These are phyloP conservation scores for Drosophila mettleri DNA, from an alignment of 2,888 invertebrate species.

Conservation along the genomic window DNA sequence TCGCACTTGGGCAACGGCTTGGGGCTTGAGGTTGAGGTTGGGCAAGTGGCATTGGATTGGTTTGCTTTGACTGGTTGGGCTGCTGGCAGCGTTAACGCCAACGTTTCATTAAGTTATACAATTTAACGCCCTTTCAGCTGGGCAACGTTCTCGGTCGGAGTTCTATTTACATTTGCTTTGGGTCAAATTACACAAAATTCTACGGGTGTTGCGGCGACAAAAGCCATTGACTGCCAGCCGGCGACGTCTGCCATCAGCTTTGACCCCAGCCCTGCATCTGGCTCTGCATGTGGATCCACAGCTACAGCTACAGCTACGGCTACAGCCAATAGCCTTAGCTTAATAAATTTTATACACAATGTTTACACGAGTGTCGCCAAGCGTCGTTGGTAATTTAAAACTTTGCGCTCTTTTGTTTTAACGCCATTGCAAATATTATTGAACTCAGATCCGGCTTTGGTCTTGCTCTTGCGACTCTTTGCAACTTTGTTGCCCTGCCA, in stretches of 20 bases:
- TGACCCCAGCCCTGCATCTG: conserved; percentile 18
- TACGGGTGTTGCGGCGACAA: conserved; percentile 79
- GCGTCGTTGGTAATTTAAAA: conserved; percentile 66
- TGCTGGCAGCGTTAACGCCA: conserved; percentile 23
- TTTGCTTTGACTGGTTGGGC: conserved; percentile 28
- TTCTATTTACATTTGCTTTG: conserved; percentile 84
- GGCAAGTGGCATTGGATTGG: conserved; percentile 14
- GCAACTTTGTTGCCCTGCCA: conserved; percentile 4
- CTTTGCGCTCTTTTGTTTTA: conserved; percentile 66
- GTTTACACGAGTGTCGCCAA: conserved; percentile 64
- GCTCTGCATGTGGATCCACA: conserved; percentile 8
- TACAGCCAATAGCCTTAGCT: conserved; percentile 39
- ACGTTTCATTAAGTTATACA: conserved; percentile 84
- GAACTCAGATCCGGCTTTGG: conserved; percentile 46
- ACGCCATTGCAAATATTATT: conserved; percentile 68
- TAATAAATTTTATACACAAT: conserved; percentile 74
- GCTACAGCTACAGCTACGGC: neutral
- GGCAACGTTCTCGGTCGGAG: conserved; percentile 63
- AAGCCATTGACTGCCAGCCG: conserved; percentile 74
- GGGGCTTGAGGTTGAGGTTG: conserved; percentile 28
- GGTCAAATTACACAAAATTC: conserved; percentile 84
- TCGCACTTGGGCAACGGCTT: conserved; percentile 17
- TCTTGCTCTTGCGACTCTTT: neutral
- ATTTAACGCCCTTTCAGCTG: conserved; percentile 75
- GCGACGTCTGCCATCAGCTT: conserved; percentile 39